These are phyloP conservation scores for Guaruba guarouba DNA, from an alignment of 2,113 vertebrate genomes.

Conservation along the genomic window DNA sequence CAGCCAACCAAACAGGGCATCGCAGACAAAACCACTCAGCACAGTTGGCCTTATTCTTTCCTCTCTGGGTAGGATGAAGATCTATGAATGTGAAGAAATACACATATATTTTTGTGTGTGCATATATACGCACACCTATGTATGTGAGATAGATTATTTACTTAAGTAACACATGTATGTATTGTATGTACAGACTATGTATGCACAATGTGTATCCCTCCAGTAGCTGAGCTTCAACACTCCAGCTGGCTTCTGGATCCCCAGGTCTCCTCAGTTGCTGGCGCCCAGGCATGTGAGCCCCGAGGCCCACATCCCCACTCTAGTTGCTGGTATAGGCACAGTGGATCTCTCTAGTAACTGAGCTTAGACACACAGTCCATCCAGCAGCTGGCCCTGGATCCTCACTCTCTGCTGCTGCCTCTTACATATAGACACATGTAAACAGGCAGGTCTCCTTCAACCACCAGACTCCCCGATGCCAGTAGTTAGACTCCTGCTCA, in stretches of 20 bases:
- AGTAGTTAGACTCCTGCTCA: background rate
- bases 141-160: background rate
- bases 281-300: background rate
- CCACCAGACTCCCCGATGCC: background rate
- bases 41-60: background rate
- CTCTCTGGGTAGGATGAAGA: background rate
- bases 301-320: background rate
- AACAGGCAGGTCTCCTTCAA: background rate
- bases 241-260: background rate
- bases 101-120: accelerated
- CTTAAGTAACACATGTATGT: background rate
- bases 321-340: background rate
- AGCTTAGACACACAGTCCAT: background rate
- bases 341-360: background rate
- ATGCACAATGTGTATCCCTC: background rate
- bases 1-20: background rate
- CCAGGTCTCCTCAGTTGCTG: background rate
- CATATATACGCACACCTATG: accelerated
- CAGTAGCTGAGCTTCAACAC: background rate
- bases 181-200: background rate
- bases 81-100: background rate
- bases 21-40: background rate
- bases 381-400: background rate
- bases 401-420: background rate
- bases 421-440: background rate